Base-by-base conservation (phyloP, 2,888 invertebrate species). In the Hypercompe scribonia region DNA sequence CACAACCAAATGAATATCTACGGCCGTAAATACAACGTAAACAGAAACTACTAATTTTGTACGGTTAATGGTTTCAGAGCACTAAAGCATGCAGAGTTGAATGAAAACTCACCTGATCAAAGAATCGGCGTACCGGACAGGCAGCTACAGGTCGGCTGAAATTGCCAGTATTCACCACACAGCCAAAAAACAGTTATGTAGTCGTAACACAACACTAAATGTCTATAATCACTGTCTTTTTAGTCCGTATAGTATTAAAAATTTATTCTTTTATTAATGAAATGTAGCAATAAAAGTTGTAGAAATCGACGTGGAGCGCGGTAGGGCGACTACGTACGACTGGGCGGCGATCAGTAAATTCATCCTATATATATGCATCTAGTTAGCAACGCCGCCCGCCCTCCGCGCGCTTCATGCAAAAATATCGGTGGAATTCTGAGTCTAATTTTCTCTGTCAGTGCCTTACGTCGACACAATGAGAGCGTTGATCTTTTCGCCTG, bases 401-500 rank as follows among this genome's bases (percentile, higher is more conserved):
- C 92, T 91, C 88, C 90, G 87, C 88, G 79, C 86, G 82, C 86
- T 91, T 91, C 90, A 92, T 92, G 93, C 94, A 92, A 94, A 95
- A 95, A 95, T 94, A 95, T 91, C 92, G 85, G 89, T 88, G 94
- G 95, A 95, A 95, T 95, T 89, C 89, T 89, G 89, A 91, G 92
- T 94, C 93, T 91, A 94, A 95, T 95, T 95, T 90, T 90, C 88
- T 88, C 93, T 95, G 94, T 93, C 94, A 92, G 92, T 93, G 92
- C 90, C 91, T 91, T 88, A 88, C 87, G 88, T 90, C 89, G 90
- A 90, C 92, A 94, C 95, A 95, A 94, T 94, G 95, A 87, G 95
- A 94, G 91, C 95, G 90, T 95, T 95, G 95, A 94, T 95, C 95
- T 92, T 90, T 83, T 86, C 87, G 86, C 85, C 81, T 91, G 92